These are phyloP conservation scores for Dipus sagitta DNA, from an alignment of 2,797 vertebrate species.

Conservation along the genomic window DNA sequence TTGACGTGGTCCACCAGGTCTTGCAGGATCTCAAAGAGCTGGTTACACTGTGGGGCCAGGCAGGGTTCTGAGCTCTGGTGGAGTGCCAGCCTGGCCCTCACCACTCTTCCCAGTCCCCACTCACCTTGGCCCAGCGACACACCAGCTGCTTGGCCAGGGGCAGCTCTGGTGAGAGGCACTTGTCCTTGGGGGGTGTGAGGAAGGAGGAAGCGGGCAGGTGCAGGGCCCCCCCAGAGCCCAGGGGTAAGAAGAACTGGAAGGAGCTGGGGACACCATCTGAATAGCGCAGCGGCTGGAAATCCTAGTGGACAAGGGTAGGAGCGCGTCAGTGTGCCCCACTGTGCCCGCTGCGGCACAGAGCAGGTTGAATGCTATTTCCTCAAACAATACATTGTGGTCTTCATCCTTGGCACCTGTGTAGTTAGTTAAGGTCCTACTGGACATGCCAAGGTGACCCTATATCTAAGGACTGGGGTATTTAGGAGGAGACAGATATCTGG, in stretches of 20 bases:
- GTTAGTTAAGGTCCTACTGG: not conserved
- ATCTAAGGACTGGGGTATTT: not conserved
- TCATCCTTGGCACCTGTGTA: not conserved
- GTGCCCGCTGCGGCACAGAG: not conserved
- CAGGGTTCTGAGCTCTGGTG: not conserved
- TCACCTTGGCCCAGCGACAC: constrained; percentile 96
- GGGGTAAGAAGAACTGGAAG: constrained; percentile 94
- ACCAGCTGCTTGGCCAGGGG: constrained; percentile 93
- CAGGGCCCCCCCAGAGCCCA: constrained; percentile 90
- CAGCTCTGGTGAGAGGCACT: constrained; percentile 90
- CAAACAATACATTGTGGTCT: not conserved
- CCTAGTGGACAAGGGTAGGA: constrained; percentile 83
- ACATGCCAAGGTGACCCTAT: not conserved
- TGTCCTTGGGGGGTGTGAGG: constrained; percentile 91
- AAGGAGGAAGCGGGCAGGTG: constrained; percentile 93
- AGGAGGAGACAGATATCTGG: not conserved
- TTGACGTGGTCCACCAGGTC: constrained; percentile 98
- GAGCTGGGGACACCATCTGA: constrained; percentile 91
- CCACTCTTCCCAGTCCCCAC: constrained; percentile 1
- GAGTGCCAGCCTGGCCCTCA: not conserved
- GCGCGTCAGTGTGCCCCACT: not conserved
- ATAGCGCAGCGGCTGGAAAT: constrained; percentile 89
- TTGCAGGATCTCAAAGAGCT: constrained; percentile 97
- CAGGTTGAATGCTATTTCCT: not conserved
- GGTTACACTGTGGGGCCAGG: constrained; percentile 92